Base-by-base conservation (phyloP, 2,797 vertebrate genomes). In the Melanotaenia boesemani region DNA sequence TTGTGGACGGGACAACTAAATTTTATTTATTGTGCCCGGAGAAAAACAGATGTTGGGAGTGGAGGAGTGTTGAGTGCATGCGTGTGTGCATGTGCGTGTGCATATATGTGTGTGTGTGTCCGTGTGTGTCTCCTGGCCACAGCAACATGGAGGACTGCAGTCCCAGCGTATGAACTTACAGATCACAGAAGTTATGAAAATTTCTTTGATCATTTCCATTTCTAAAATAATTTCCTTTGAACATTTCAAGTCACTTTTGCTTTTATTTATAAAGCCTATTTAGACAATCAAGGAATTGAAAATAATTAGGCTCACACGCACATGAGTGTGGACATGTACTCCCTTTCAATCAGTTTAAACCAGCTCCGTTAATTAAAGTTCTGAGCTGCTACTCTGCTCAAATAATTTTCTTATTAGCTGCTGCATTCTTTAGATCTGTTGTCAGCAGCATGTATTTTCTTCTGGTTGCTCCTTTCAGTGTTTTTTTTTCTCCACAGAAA, bases 301-400 rank as follows among this genome's bases (percentile, higher is more conserved):
- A 94, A 93, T 95, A 93, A 95, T 94, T 92, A 94, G 91, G 84
- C 83, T 79, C 63, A 55, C 69, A 37, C 86, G 79, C 82, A 79
- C 72, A 81, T 15, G 72, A 84, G 87, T 63, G 82, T 84, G 92
- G 87, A 92, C 90, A 91, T 83, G 86, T 82, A 90, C 91, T 92
- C 87, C 85, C 83, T 92, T 93, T 94, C 92, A 92, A 93, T 95
- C 89, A 89, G 88, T 93, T 90, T 87, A 93, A 91, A 94, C 79
- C 84, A 89, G 88, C 89, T 86, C 78, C 81, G 89, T 91, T 95
- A 95, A 95, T 95, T 94, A 94, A 93, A 93, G 89, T 91, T 92
- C 91, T 92, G 89, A 93, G 93, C 82, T 76, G 76, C 90, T 91
- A 86, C 91, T 92, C 88, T 92, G 90, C 90, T 86, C 91, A 93